A percentile compares a stretch with the other conserved stretches of the same genome.
Evolutionary conservation across 2,797 vertebrate species (phyloP).

Genomic region (Percopsis omiscomaycus): DNA sequence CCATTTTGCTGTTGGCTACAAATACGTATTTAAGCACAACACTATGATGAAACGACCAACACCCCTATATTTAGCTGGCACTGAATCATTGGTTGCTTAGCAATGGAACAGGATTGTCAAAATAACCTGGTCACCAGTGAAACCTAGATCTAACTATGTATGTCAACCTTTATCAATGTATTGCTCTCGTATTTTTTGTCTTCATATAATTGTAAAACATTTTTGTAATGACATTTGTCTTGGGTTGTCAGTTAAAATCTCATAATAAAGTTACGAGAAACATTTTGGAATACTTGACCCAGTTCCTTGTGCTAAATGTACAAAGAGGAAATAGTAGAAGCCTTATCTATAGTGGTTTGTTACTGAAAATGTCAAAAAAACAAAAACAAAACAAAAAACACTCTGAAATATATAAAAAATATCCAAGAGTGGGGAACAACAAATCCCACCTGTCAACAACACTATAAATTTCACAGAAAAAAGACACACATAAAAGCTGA

Average conservation of each 20-base stretch:
- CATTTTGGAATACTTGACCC: conserved; percentile 51
- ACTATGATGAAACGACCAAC: conserved; percentile 27
- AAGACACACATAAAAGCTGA: conserved; percentile 38
- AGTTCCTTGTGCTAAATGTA: conserved; percentile 22
- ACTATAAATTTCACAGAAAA: conserved; percentile 57
- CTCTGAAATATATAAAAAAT: conserved; percentile 62
- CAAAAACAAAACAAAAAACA: conserved; percentile 28
- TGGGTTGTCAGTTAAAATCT: not conserved
- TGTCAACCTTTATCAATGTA: not conserved
- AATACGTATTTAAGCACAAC: not conserved
- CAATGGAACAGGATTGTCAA: not conserved
- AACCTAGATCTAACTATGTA: not conserved
- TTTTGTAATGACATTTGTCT: conserved; percentile 15
- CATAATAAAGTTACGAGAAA: not conserved
- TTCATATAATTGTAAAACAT: conserved; percentile 20
- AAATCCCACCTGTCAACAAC: conserved; percentile 47
- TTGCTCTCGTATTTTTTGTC: conserved; percentile 1
- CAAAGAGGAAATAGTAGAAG: conserved; percentile 34
- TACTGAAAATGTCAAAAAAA: conserved; percentile 27
- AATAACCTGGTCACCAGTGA: not conserved
- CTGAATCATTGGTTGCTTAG: conserved; percentile 16
- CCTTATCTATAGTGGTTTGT: conserved; percentile 41
- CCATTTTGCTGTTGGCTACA: not conserved
- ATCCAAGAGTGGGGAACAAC: conserved; percentile 38
- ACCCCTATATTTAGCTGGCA: conserved; percentile 32